These are phyloP conservation scores for Cerastis leucographa DNA, from an alignment of 2,888 invertebrate species.

Conservation along the genomic window DNA sequence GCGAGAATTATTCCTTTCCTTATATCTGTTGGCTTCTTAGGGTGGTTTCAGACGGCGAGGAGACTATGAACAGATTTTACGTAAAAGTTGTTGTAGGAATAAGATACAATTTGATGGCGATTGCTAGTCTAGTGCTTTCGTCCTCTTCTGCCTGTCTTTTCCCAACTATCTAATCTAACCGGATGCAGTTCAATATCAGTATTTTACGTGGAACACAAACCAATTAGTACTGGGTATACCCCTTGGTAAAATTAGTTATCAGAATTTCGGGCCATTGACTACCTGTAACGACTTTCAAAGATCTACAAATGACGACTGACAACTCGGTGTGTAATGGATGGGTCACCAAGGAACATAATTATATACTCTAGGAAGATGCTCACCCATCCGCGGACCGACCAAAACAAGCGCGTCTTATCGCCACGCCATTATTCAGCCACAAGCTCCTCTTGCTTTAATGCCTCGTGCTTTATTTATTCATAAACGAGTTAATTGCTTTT, in stretches of 20 bases:
- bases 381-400: no score
- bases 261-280: not conserved
- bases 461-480: not conserved
- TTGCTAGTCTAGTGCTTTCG: no score
- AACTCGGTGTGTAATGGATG: not conserved
- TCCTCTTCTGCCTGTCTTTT: not conserved
- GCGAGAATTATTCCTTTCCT: slow-evolving; percentile 72
- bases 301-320: not conserved
- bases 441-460: not conserved
- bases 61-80: not conserved
- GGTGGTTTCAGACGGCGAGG: slow-evolving; percentile 23
- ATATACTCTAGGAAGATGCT: no score
- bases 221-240: not conserved
- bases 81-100: no score
- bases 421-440: not conserved
- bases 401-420: not conserved
- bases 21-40: slow-evolving; percentile 57
- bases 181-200: not conserved
- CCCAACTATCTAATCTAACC: not conserved
- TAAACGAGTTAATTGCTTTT: not conserved
- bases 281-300: not conserved
- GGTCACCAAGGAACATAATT: no score
- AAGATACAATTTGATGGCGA: no score
- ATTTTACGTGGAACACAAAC: not conserved
- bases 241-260: not conserved